Percentiles rank a stretch among this genome's conserved stretches.
These are phyloP conservation scores for Opisthocomus hoazin DNA, from an alignment of 2,113 vertebrate species.

Conservation along the genomic window DNA sequence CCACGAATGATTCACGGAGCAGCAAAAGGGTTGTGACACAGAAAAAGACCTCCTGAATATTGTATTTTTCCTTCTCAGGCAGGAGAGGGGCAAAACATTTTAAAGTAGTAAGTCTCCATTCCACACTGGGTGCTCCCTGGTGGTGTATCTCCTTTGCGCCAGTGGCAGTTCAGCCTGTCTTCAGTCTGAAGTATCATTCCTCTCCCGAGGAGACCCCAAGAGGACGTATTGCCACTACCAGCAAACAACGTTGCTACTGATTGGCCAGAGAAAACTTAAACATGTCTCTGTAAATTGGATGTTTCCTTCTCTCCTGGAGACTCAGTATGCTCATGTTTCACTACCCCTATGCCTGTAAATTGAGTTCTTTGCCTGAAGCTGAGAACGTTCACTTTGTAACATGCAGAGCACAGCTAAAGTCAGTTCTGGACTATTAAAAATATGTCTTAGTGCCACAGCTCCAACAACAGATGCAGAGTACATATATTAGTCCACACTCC, in stretches of 20 bases:
- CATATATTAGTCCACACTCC: neutral
- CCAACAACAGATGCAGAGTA: neutral
- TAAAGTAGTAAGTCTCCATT: neutral
- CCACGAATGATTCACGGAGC: neutral
- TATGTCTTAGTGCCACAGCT: neutral
- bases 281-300: slow-evolving; percentile 47
- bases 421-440: neutral
- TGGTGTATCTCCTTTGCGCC: neutral
- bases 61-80: neutral
- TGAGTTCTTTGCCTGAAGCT: slow-evolving; percentile 29
- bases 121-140: neutral
- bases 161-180: slow-evolving; percentile 39
- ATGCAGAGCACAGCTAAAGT: neutral
- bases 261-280: slow-evolving; percentile 48
- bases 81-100: neutral
- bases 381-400: slow-evolving; percentile 38
- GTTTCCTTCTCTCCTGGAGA: slow-evolving; percentile 58
- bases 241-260: neutral
- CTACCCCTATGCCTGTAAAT: slow-evolving; percentile 35
- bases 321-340: slow-evolving; percentile 42
- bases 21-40: neutral
- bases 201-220: neutral
- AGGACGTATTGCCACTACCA: neutral
- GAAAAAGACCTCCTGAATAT: neutral
- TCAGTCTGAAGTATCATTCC: slow-evolving; percentile 48